Base-by-base conservation (phyloP, 2,888 invertebrate species). In the Cheilosia pagana region DNA sequence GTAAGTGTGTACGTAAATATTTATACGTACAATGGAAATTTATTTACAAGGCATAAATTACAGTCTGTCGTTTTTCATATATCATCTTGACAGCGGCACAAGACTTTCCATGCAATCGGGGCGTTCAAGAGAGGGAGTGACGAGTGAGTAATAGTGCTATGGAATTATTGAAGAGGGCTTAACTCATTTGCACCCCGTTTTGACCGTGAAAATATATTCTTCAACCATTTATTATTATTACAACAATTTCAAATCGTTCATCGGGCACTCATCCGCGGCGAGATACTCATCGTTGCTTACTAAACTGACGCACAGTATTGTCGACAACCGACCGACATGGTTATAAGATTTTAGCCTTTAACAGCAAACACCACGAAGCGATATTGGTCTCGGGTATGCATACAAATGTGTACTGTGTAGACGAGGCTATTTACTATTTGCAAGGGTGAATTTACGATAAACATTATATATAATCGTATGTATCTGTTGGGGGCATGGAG, bases 181-280 rank as follows among this genome's bases (percentile, higher is more conserved):
- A 55, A 77, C 62, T 77, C 68, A 77, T 77, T 77, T 53, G 62
- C 68, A 77, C 68, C 76, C 68, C 45, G 76, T 76, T 77, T 62
- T 77, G 76, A 70, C 76, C 76, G 76, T 77, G 68, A 77, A 77
- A 68, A 45, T 39, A 67, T 45, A 53, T 62, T 68, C 62, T 62
- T 45, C 60, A 62, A 77, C 60, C 59, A 68, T 77, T 76, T 76
- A 60, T 76, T 76, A 76, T 68, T 68, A 50, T 68, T 76, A 41
- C 67, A 60, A 68, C 59, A 43, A 77, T 62, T 77, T 62, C 23
- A 77, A 77, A 62, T 60, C 23, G 39, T 68, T 77, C 57, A 41
- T 39, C 31, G 55, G 53, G 63, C 53, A 41, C 53, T 25, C 67
- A 41, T 21, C 59, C 50, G 50, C 45, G 41, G 28, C 50, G 43